Evolutionary conservation across 2,113 vertebrate species (phyloP).

Genomic region (Gobius niger): DNA sequence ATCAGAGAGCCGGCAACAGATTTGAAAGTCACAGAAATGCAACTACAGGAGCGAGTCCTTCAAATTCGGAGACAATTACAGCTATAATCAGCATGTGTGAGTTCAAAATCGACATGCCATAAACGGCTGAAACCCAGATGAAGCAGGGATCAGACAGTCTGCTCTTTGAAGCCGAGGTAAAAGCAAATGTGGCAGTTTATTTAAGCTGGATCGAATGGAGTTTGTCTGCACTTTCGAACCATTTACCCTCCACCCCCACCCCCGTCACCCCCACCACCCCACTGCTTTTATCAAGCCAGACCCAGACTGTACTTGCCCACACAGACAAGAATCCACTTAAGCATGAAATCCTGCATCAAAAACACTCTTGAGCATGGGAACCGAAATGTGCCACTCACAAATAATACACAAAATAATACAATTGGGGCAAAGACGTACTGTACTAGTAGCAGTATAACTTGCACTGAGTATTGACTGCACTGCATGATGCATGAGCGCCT

Average conservation of each 20-base stretch:
- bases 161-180: constrained; percentile 64
- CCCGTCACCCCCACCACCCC: constrained; percentile 21
- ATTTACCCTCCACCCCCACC: constrained; percentile 1
- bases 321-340: constrained; percentile 61
- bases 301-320: constrained; percentile 43
- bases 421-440: constrained; percentile 26
- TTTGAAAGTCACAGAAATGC: constrained; percentile 29
- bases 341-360: constrained; percentile 69
- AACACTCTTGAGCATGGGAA: constrained; percentile 49
- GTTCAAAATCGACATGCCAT: constrained; percentile 19
- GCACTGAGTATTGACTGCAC: too few species aligned
- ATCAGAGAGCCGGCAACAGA: constrained; percentile 32
- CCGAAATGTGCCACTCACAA: constrained; percentile 29
- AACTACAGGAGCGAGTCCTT: too few species aligned
- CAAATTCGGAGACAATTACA: neutral
- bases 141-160: constrained; percentile 59
- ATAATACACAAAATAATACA: constrained; percentile 22
- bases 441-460: constrained; percentile 4
- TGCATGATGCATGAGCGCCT: neutral
- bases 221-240: constrained; percentile 70
- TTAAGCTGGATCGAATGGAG: constrained; percentile 66
- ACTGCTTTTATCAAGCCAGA: constrained; percentile 58
- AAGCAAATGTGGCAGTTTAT: constrained; percentile 60
- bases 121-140: constrained; percentile 57
- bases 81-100: neutral